Base-by-base conservation (phyloP, 2,797 vertebrate species). In the Halcyon leucocephala region DNA sequence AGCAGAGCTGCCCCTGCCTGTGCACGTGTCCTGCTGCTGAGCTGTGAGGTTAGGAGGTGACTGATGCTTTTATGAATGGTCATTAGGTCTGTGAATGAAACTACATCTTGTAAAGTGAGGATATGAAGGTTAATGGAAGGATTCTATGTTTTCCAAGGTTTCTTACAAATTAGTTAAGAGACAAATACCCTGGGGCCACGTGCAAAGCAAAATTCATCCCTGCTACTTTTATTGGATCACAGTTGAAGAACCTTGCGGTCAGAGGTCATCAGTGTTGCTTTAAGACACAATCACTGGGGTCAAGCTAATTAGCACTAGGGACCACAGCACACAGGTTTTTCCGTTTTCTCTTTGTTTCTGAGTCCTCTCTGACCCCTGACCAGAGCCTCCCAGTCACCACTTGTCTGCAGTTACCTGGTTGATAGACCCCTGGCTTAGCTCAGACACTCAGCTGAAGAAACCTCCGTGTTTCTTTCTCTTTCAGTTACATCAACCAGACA, bases 231-330 rank as follows among this genome's bases (percentile, higher is more conserved):
- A 91, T 62, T 84, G 91, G 84, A 82, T 71, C 93, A 39, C 94
- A 95, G 93, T 37, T 55, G 93, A 86, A 92, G 88, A 82, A 82
- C 85, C 80, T 76, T 2, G 0, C 0, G 28, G 95, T 88, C 89
- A 96, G 80, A 78, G 96, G 95, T 96, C 97, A 73, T 2, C 70
- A n/a, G 87, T 69, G 92, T 92, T 96, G 44, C 90, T 94, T 86
- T 92, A 96, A 96, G 93, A 95, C 62, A 86, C 92, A 80, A 77
- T 90, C 83, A 52, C 55, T 10, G 66, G 37, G 96, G 97, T 97
- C 96, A 96, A 92, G 49, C 60, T 95, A 92, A 96, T 97, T 95
- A 97, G 95, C 64, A 70, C 52, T 55, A 57, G 49, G 73, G 88
- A 94, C 94, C 93, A 89, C 84, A 80, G 77, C 37, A 0, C 37